Percentiles rank a stretch among this genome's conserved stretches.
These are phyloP conservation scores for Epinotia demarniana DNA, from an alignment of 2,888 invertebrate species.

Conservation along the genomic window DNA sequence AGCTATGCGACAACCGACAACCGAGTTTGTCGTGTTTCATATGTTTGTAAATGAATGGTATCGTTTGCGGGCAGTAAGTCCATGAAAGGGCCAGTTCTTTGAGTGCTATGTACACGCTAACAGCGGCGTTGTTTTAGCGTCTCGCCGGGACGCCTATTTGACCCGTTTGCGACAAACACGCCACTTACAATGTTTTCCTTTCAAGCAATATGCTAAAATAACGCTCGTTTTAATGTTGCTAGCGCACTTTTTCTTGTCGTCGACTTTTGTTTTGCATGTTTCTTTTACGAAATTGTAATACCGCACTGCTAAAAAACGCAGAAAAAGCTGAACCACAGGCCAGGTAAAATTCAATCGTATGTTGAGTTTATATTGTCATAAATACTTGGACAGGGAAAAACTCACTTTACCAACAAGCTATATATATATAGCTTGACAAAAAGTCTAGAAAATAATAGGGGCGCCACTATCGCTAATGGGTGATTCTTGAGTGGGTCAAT, in stretches of 20 bases:
- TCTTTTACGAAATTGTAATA: not conserved
- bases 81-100: conserved; percentile 16
- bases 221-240: not conserved
- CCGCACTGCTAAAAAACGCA: too few species aligned
- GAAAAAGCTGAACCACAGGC: too few species aligned
- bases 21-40: not conserved
- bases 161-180: conserved; percentile 23
- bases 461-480: too few species aligned
- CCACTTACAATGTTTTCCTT: conserved; percentile 39
- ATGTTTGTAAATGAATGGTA: not conserved
- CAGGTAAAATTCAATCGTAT: too few species aligned
- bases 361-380: too few species aligned
- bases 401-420: too few species aligned
- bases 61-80: conserved; percentile 3
- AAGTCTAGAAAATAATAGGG: too few species aligned
- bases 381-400: too few species aligned
- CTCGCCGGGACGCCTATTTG: conserved; percentile 34
- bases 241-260: not conserved
- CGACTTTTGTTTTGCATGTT: not conserved
- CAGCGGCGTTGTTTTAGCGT: conserved; percentile 35
- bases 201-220: conserved; percentile 20
- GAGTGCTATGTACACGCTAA: conserved; percentile 26
- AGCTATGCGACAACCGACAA: not conserved
- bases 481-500: too few species aligned
- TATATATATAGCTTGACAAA: too few species aligned